A percentile compares a stretch with the other conserved stretches of the same genome.
phyloP scores from a whole-genome alignment of 2,888 invertebrate genomes.

The Phragmatobia fuliginosa region DNA sequence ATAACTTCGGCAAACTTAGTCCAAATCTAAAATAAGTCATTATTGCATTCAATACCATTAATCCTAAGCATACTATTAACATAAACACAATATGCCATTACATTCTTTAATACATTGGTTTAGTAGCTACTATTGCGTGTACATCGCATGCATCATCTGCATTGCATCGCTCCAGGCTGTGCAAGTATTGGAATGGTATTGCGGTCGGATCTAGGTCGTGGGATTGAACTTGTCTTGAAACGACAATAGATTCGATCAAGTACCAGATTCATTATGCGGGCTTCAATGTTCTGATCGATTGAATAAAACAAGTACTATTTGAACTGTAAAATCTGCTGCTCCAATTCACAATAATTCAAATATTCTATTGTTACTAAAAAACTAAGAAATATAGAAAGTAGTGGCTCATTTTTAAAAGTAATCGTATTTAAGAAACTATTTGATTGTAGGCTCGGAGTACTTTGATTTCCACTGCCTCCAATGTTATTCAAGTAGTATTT shows the following conservation, averaged over 20 bases:
- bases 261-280: constrained; percentile 65
- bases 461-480: constrained; percentile 15
- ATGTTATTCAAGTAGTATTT: constrained; percentile 35
- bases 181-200: constrained; percentile 70
- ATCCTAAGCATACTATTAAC: constrained; percentile 29
- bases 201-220: constrained; percentile 71
- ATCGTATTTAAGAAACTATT: constrained; percentile 9
- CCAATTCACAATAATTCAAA: constrained; percentile 40
- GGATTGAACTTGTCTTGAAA: constrained; percentile 64
- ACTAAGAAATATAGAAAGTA: constrained; percentile 33
- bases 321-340: constrained; percentile 40
- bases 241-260: constrained; percentile 74
- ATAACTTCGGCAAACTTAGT: constrained; percentile 29
- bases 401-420: not conserved
- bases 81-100: constrained; percentile 41
- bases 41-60: constrained; percentile 56
- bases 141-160: constrained; percentile 59
- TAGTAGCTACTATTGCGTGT: constrained; percentile 59
- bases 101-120: constrained; percentile 47
- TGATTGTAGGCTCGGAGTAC: not conserved
- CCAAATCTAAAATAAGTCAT: constrained; percentile 38
- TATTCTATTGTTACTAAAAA: constrained; percentile 30
- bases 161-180: constrained; percentile 67
- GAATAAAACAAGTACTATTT: constrained; percentile 40
- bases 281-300: constrained; percentile 55